phyloP scores from a whole-genome alignment of 2,797 vertebrate species.

The Novumbra hubbsi region DNA sequence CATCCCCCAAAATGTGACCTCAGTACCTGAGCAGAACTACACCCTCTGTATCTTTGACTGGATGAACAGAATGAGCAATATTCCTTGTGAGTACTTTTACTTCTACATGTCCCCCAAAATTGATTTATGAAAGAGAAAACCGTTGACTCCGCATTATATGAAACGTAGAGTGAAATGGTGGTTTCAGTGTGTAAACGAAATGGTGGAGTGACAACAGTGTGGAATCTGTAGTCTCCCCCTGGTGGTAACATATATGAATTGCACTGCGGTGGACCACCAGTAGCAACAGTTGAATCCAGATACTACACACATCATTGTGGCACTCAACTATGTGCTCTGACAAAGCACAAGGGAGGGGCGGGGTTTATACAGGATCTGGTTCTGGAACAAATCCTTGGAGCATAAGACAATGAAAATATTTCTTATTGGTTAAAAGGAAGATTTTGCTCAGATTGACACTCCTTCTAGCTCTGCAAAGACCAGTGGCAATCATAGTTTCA shows the following conservation, averaged over 20 bases:
- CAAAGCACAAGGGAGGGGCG: slow-evolving; percentile 58
- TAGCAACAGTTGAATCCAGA: neutral
- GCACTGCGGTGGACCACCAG: neutral
- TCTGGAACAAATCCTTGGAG: slow-evolving; percentile 47
- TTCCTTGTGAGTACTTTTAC: slow-evolving; percentile 66
- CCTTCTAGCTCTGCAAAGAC: neutral
- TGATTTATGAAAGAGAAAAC: neutral
- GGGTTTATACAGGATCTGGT: slow-evolving; percentile 54
- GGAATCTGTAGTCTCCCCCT: neutral
- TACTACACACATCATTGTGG: slow-evolving; percentile 47
- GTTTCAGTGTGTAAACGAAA: neutral
- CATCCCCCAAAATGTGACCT: slow-evolving; percentile 70
- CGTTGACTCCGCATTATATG: neutral
- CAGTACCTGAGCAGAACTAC: slow-evolving; percentile 73
- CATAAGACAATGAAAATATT: no score
- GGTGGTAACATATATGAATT: neutral
- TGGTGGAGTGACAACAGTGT: no score
- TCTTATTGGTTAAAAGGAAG: slow-evolving; percentile 36
- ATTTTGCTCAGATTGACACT: slow-evolving; percentile 39
- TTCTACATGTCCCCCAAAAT: neutral
- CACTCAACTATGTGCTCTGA: slow-evolving; percentile 63
- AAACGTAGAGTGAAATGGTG: neutral
- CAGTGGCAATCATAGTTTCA: neutral
- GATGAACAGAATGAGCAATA: slow-evolving; percentile 56
- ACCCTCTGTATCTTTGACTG: slow-evolving; percentile 63